phyloP scores from a whole-genome alignment of 1,140 invertebrate genomes.

The Philopotamus ludificatus region DNA sequence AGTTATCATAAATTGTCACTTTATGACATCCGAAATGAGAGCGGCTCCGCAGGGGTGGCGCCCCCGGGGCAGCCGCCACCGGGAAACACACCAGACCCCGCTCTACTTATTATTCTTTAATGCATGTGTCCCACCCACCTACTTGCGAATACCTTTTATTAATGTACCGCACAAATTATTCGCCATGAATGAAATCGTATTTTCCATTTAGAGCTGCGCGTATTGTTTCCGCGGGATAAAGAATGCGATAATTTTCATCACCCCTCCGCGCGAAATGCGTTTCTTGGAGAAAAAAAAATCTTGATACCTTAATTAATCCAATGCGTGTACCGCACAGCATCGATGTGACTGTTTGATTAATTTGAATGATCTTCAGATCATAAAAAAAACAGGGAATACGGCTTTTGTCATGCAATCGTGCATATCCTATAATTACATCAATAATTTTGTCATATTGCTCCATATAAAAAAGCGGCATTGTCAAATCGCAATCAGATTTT shows the following conservation, averaged over 20 bases:
- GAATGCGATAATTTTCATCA: no score
- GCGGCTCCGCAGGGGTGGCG: conserved; percentile 35
- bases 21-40: conserved; percentile 44
- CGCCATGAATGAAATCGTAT: conserved; percentile 9
- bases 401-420: no score
- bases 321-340: no score
- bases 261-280: no score
- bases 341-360: no score
- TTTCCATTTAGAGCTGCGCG: not conserved
- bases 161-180: conserved; percentile 7
- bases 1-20: conserved; percentile 44
- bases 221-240: not conserved
- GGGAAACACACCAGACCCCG: conserved; percentile 12
- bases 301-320: no score
- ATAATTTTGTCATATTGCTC: no score
- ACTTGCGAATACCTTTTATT: conserved; percentile 11
- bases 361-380: no score
- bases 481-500: conserved; percentile 37
- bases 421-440: no score
- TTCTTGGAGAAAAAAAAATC: no score
- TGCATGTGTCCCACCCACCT: conserved; percentile 22
- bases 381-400: no score
- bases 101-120: conserved; percentile 25
- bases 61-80: conserved; percentile 1
- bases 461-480: no score